Conservation (phyloP, 92 coral and sea anemone species). For the Muricea muricata region DNA sequence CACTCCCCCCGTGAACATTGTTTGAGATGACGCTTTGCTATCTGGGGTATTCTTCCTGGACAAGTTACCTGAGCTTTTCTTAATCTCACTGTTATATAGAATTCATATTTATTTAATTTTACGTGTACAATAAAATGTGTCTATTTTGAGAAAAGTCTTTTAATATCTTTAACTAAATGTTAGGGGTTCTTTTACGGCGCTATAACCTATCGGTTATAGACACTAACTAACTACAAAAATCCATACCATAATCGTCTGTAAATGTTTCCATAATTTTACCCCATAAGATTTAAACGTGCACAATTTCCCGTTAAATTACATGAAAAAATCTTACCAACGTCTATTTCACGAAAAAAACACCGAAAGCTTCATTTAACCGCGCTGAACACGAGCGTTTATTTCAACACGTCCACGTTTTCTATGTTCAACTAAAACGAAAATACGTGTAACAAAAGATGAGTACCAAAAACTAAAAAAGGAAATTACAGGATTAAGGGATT, state of each 20-base stretch:
- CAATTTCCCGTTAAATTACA: not conserved
- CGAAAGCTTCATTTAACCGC: not conserved
- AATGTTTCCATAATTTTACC: too few species aligned
- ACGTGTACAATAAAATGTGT: not conserved
- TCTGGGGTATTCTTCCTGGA: not conserved
- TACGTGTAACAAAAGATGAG: not conserved
- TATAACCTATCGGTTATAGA: too few species aligned
- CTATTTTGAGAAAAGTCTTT: constrained; percentile 43
- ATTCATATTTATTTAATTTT: not conserved
- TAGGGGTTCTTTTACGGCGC: too few species aligned
- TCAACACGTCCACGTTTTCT: constrained; percentile 5
- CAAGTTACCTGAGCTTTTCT: not conserved
- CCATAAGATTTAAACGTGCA: not conserved
- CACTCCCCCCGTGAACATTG: constrained; percentile 7
- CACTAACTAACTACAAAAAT: too few species aligned
- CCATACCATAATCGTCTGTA: too few species aligned
- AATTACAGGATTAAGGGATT: too few species aligned
- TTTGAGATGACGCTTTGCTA: not conserved
- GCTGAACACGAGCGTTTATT: not conserved
- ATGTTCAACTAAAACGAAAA: constrained; percentile 26
- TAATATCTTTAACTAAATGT: too few species aligned
- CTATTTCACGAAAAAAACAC: not conserved
- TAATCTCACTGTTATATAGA: not conserved
- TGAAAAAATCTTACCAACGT: not conserved
- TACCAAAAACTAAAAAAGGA: too few species aligned